These are phyloP conservation scores for Mirounga angustirostris DNA, from an alignment of 2,113 vertebrate genomes.

Conservation along the genomic window DNA sequence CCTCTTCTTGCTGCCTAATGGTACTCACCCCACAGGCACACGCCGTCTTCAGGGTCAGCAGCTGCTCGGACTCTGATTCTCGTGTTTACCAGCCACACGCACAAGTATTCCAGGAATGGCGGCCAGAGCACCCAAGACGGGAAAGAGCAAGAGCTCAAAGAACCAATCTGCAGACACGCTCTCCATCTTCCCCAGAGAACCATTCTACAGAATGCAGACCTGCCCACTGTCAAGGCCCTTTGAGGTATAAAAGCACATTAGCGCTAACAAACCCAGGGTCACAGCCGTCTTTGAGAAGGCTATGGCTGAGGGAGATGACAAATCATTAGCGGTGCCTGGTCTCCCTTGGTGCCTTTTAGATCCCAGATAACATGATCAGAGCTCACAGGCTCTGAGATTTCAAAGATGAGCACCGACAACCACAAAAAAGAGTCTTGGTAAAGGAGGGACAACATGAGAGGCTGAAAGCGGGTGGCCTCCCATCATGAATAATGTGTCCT, in stretches of 20 bases:
- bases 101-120: neutral
- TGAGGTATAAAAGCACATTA: neutral
- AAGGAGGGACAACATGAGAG: neutral
- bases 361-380: slow-evolving; percentile 30
- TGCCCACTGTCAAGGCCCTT: neutral
- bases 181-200: neutral
- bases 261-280: neutral
- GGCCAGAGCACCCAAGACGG: neutral
- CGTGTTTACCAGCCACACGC: neutral
- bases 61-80: neutral
- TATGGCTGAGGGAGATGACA: neutral
- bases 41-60: neutral
- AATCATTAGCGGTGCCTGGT: slow-evolving; percentile 39
- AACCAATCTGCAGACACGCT: neutral
- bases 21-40: neutral
- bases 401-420: neutral
- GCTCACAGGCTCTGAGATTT: neutral
- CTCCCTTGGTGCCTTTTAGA: slow-evolving; percentile 5
- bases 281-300: neutral
- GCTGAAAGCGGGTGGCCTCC: slow-evolving; percentile 30
- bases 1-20: neutral
- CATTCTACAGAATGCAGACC: neutral
- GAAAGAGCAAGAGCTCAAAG: neutral
- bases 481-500: neutral
- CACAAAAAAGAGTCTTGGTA: neutral